Conservation (phyloP, 2,113 vertebrate species). For the Sporophila hypoxantha region DNA sequence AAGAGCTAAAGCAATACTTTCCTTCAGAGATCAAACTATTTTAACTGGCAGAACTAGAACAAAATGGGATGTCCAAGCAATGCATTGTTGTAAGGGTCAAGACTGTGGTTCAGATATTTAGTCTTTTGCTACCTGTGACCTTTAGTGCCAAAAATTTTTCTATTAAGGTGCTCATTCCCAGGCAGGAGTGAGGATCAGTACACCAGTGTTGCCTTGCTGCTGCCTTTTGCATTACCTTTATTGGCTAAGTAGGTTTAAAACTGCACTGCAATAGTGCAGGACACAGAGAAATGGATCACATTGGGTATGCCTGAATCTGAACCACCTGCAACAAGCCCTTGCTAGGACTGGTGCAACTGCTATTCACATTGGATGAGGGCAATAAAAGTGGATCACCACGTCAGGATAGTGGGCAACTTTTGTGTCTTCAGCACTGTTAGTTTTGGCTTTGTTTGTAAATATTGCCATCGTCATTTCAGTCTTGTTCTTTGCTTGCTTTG, state of each 20-base stretch:
- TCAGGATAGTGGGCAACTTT: background rate
- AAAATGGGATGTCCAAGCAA: background rate
- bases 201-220: background rate
- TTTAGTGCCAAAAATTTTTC: background rate
- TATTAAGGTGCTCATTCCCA: background rate
- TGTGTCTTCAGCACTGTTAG: background rate
- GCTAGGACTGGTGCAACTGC: background rate
- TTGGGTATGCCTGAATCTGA: background rate
- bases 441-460: background rate
- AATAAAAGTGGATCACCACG: background rate
- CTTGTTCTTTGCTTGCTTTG: background rate
- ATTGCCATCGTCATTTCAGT: background rate
- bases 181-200: background rate
- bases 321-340: background rate
- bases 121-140: background rate
- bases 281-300: accelerated
- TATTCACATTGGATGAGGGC: background rate
- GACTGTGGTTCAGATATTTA: background rate
- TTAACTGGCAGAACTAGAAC: background rate
- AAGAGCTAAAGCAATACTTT: background rate
- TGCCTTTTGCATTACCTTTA: background rate
- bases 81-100: background rate
- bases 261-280: background rate
- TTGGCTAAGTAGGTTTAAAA: background rate
- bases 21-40: background rate